Conservation (phyloP, 2,888 invertebrate genomes). For the Lithophane semibrunnea region DNA sequence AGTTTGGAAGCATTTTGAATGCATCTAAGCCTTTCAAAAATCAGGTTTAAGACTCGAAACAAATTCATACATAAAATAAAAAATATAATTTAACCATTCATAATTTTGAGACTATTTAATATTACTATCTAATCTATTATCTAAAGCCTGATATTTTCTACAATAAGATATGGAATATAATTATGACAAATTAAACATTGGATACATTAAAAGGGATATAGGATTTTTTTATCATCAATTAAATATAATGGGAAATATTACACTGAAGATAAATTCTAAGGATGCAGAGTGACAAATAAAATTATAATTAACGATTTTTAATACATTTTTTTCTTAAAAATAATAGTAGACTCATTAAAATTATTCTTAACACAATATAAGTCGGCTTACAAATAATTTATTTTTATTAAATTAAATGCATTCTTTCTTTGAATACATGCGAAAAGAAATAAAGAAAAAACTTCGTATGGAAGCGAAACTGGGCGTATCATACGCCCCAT, state of each 20-base stretch:
- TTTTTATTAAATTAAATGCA: slow-evolving; percentile 24
- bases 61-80: slow-evolving; percentile 29
- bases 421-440: slow-evolving; percentile 1
- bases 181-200: slow-evolving; percentile 37
- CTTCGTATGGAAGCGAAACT: background rate
- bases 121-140: slow-evolving; percentile 35
- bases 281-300: background rate
- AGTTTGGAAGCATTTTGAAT: background rate
- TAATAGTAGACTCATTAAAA: slow-evolving; percentile 7
- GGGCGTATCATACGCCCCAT: background rate
- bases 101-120: slow-evolving; percentile 45
- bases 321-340: slow-evolving; percentile 13
- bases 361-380: background rate
- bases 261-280: slow-evolving; percentile 14
- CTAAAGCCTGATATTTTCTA: slow-evolving; percentile 40
- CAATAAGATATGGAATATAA: slow-evolving; percentile 35
- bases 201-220: slow-evolving; percentile 26
- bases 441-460: background rate
- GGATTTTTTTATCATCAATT: background rate
- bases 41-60: slow-evolving; percentile 15
- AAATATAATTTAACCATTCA: slow-evolving; percentile 38
- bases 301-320: background rate
- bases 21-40: background rate
- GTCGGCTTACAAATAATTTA: slow-evolving; percentile 7
- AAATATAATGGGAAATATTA: slow-evolving; percentile 25